A percentile compares a stretch with the other conserved stretches of the same genome.
These are phyloP conservation scores for Lamprologus sp. DNA, from an alignment of 2,113 vertebrate genomes.

Conservation along the genomic window DNA sequence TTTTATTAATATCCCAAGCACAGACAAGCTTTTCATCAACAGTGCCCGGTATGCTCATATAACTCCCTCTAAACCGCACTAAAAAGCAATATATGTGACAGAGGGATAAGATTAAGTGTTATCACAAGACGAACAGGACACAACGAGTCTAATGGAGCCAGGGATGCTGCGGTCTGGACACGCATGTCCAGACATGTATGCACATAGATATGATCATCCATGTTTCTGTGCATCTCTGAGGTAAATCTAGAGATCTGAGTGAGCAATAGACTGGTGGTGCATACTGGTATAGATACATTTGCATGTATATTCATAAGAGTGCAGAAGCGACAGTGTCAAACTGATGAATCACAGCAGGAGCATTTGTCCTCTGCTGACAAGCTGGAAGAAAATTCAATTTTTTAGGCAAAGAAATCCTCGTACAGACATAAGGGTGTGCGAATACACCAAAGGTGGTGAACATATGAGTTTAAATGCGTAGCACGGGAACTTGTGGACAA, in stretches of 20 bases:
- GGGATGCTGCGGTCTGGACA: background rate
- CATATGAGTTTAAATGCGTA: background rate
- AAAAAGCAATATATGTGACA: slow-evolving; percentile 46
- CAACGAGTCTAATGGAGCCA: background rate
- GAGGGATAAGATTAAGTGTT: slow-evolving; percentile 33
- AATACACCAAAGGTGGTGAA: background rate
- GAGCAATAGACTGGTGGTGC: background rate
- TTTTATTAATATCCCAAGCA: slow-evolving; percentile 40
- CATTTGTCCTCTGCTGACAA: background rate
- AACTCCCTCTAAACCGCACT: slow-evolving; percentile 34
- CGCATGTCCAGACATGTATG: background rate
- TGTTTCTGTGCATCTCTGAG: background rate
- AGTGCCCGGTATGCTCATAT: slow-evolving; percentile 16
- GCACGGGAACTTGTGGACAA: background rate
- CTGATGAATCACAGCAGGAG: background rate
- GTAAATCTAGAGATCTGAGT: background rate
- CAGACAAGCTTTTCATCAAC: slow-evolving; percentile 44
- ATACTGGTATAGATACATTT: background rate
- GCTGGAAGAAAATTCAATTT: background rate
- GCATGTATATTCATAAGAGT: background rate
- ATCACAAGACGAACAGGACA: slow-evolving; percentile 4
- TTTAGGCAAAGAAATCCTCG: background rate
- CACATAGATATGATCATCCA: background rate
- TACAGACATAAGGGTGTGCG: background rate
- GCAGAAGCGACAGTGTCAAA: background rate